A percentile compares a stretch with the other conserved stretches of the same genome.
These are phyloP conservation scores for Ochotona princeps DNA, from an alignment of 2,113 vertebrate species.

Conservation along the genomic window DNA sequence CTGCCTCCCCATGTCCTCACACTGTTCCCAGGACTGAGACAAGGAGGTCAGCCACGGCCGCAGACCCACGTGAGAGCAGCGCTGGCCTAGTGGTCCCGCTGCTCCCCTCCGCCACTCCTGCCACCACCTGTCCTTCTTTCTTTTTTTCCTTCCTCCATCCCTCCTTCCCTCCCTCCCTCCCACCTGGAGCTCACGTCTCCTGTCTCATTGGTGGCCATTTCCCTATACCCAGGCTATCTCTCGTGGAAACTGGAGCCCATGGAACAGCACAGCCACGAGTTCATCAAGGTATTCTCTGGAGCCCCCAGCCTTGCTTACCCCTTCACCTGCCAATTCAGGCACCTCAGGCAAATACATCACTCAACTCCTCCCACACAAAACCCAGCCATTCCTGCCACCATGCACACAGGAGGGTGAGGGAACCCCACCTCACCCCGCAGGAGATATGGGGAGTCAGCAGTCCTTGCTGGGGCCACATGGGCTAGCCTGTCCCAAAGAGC, in stretches of 20 bases:
- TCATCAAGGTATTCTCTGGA: constrained; percentile 86
- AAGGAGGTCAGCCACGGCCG: not conserved
- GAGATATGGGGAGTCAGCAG: no score
- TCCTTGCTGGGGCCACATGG: not conserved
- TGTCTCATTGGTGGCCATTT: not conserved
- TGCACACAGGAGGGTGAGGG: not conserved
- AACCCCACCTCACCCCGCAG: not conserved
- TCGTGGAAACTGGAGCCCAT: constrained; percentile 86
- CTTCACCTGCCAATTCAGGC: no score
- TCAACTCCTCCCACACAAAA: not conserved
- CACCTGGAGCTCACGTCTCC: not conserved
- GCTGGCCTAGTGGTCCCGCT: not conserved
- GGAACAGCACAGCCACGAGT: constrained; percentile 90
- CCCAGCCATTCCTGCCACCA: not conserved
- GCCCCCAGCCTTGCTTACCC: not conserved
- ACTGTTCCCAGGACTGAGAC: not conserved
- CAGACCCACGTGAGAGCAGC: not conserved
- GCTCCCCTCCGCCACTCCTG: not conserved
- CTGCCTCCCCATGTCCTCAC: not conserved
- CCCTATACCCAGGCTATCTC: constrained; percentile 85
- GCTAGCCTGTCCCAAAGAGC: not conserved
- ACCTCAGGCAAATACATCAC: no score
- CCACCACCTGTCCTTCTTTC: no score
- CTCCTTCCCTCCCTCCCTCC: not conserved
- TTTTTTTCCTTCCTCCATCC: not conserved